These are phyloP conservation scores for Scomber scombrus DNA, from an alignment of 2,113 vertebrate genomes.

Conservation along the genomic window DNA sequence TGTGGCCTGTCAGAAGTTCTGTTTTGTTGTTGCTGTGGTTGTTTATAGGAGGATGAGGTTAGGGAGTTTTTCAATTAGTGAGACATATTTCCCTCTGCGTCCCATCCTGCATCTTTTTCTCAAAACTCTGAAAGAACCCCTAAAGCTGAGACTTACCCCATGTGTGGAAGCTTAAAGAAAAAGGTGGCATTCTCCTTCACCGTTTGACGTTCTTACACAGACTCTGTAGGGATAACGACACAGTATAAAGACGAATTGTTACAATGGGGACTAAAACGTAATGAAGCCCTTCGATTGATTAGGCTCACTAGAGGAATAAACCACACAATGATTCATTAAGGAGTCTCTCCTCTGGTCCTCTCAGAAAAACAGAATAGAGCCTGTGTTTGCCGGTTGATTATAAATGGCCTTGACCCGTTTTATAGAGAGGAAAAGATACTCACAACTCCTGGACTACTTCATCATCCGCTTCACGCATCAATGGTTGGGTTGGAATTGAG, in stretches of 20 bases:
- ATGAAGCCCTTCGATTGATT: constrained; percentile 45
- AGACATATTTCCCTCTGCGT: constrained; percentile 35
- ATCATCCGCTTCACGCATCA: constrained; percentile 62
- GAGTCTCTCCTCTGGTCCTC: constrained; percentile 19
- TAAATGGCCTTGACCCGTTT: constrained; percentile 74
- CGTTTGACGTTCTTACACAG: not conserved
- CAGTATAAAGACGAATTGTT: constrained; percentile 47
- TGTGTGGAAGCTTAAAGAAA: constrained; percentile 2
- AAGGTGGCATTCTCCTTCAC: not conserved
- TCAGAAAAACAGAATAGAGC: constrained; percentile 22
- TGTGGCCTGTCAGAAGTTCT: constrained; percentile 74
- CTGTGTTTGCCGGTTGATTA: constrained; percentile 51
- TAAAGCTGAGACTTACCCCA: not conserved
- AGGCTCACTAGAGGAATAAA: constrained; percentile 2
- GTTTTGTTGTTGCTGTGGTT: constrained; percentile 72
- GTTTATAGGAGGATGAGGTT: constrained; percentile 64
- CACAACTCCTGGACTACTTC: constrained; percentile 59
- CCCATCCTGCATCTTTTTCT: constrained; percentile 21
- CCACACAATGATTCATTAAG: constrained; percentile 41
- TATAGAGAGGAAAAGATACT: constrained; percentile 56
- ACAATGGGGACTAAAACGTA: constrained; percentile 3
- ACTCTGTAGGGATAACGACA: not conserved
- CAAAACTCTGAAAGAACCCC: not conserved
- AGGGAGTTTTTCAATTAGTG: constrained; percentile 57
- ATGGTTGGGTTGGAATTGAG: constrained; percentile 29